A percentile compares a stretch with the other conserved stretches of the same genome.
These are phyloP conservation scores for Osedax frankpressi DNA, from an alignment of 2,888 invertebrate species.

Conservation along the genomic window DNA sequence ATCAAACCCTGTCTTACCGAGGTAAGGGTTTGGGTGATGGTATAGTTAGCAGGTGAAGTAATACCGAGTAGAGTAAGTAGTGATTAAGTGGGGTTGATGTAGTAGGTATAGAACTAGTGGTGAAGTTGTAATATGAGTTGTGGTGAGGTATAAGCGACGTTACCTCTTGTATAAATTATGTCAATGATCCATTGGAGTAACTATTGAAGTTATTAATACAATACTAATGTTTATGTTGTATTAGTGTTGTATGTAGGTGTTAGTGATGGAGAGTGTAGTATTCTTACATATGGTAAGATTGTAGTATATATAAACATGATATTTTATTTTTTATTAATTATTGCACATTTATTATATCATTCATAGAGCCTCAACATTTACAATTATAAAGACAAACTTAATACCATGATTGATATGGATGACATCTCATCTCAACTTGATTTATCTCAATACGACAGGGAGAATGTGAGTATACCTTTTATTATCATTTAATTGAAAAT, in stretches of 20 bases:
- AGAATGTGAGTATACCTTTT: not conserved
- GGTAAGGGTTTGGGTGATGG: not conserved
- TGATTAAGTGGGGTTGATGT: slow-evolving; percentile 18
- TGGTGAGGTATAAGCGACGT: too few species aligned
- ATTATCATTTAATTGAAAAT: too few species aligned
- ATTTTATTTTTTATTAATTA: too few species aligned
- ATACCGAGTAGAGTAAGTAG: slow-evolving; percentile 18
- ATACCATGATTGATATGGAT: not conserved
- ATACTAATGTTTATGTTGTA: too few species aligned
- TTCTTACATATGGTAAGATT: too few species aligned
- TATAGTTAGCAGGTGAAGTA: slow-evolving; percentile 13
- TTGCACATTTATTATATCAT: too few species aligned
- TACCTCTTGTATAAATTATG: too few species aligned
- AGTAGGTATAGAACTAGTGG: slow-evolving; percentile 19
- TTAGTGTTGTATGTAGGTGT: too few species aligned
- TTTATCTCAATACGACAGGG: not conserved
- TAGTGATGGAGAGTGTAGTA: too few species aligned
- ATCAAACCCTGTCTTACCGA: not conserved
- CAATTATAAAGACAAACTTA: not conserved
- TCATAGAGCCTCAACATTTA: not conserved
- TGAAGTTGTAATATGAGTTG: slow-evolving; percentile 19
- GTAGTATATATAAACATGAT: too few species aligned
- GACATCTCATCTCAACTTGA: not conserved
- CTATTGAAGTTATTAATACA: too few species aligned
- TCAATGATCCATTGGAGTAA: too few species aligned